phyloP scores from a whole-genome alignment of 2,888 invertebrate genomes.

The Morpho achilles region DNA sequence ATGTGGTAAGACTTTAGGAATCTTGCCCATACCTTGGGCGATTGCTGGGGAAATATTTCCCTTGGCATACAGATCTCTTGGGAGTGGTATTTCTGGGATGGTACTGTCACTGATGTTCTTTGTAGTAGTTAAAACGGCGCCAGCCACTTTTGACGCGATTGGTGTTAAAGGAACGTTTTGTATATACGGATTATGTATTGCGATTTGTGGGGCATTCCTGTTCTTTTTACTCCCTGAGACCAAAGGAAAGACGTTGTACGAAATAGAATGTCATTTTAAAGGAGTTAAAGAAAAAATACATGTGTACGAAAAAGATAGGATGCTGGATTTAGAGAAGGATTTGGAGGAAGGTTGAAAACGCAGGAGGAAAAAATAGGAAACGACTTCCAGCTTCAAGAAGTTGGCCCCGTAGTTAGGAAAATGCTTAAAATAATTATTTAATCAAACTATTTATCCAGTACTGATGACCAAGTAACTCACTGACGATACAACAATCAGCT shows the following conservation, averaged over 20 bases:
- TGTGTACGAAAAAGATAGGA: conserved; percentile 49
- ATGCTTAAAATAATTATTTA: background rate
- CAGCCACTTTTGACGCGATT: conserved; percentile 70
- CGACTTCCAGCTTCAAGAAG: conserved; percentile 45
- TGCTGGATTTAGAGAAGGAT: conserved; percentile 55
- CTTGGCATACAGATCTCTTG: conserved; percentile 80
- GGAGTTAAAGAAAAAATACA: conserved; percentile 35
- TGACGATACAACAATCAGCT: too few relatives aligned
- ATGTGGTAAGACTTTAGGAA: conserved; percentile 78
- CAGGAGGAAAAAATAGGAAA: conserved; percentile 37
- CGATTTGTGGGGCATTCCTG: conserved; percentile 77
- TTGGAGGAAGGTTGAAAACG: conserved; percentile 58
- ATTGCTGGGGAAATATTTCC: conserved; percentile 86
- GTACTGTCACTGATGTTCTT: conserved; percentile 82
- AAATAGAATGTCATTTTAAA: conserved; percentile 81
- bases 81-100: conserved; percentile 82
- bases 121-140: conserved; percentile 82
- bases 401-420: conserved; percentile 42
- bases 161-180: conserved; percentile 80
- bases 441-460: background rate
- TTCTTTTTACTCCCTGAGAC: conserved; percentile 83
- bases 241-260: conserved; percentile 81
- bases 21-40: conserved; percentile 84
- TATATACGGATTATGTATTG: conserved; percentile 76
- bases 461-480: background rate